Evolutionary conservation across 1,140 invertebrate species (phyloP).

Genomic region (Hyles euphorbiae): DNA sequence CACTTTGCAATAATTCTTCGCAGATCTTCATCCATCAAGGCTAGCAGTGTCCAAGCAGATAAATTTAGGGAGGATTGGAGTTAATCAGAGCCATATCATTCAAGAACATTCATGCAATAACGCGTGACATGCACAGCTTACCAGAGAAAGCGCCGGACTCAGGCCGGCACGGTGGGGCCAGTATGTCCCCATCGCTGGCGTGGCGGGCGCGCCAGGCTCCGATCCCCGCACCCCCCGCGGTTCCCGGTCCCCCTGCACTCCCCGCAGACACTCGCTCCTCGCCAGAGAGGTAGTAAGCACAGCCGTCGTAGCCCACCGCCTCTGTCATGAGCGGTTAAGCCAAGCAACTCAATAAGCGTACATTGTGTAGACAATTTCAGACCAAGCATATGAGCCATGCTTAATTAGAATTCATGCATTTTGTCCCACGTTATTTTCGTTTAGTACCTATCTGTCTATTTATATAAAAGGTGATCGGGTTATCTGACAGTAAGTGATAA

Average conservation of each 20-base stretch:
- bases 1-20: no score
- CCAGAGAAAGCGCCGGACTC: slow-evolving; percentile 60
- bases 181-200: slow-evolving; percentile 56
- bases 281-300: slow-evolving; percentile 41
- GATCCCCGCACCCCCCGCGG: slow-evolving; percentile 9
- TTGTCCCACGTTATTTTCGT: no score
- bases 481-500: no score
- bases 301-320: slow-evolving; percentile 46
- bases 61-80: background rate
- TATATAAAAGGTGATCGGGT: no score
- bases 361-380: no score
- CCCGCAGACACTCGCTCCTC: slow-evolving; percentile 13
- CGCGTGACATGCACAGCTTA: slow-evolving; percentile 16
- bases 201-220: slow-evolving; percentile 31
- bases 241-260: slow-evolving; percentile 2
- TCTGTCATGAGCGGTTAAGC: slow-evolving; percentile 27
- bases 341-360: background rate
- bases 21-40: no score
- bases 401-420: no score
- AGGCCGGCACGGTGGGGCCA: slow-evolving; percentile 41
- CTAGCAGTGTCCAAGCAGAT: background rate
- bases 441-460: no score
- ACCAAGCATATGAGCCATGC: no score
- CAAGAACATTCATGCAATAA: background rate
- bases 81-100: background rate